Evolutionary conservation across 2,113 vertebrate species (phyloP), one percentile per base, ranked within the genome.

Genomic region (Chaenogobius annularis): DNA sequence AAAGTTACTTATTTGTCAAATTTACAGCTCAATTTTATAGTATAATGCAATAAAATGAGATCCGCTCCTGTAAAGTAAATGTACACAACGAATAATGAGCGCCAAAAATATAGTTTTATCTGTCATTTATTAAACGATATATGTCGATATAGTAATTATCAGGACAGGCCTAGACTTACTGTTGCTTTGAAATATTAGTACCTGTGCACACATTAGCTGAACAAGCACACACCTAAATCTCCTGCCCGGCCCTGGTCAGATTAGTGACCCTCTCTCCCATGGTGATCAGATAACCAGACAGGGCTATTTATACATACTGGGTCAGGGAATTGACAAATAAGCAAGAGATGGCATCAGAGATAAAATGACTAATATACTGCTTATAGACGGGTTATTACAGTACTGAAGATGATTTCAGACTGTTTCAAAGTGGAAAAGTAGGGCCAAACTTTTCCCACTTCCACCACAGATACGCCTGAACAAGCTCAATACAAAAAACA

Each of bases 251-350:
- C 70, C 55, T 67, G 83, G 73, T 87, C 75, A 81, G 91, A 91
- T 92, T 92, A 92, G 78, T 46, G 69, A 85, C 86, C 68, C 84
- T 87, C 84, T 88, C 84, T 86, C 84, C 77, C 82, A 87, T 90
- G 81, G 79, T 83, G 85, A 88, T 89, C 88, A 91, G 85, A 90
- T 92, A 88, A 89, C 92, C 87, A 87, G 83, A 73, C 6, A 73
- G 65, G 79, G 79, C 87, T 93, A 93, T 93, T 91, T 91, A 88
- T 90, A 92, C 74, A 80, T 73, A 83, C 77, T 79, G 80, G 90
- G 87, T 92, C 90, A 93, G 78, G 67, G 83, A 80, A 44, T 23
- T 79, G 73, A 75, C 66, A 70, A 50, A 78, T 72, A 78, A 75
- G 83, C 78, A 76, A 79, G 62, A 54, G 64, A 62, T 71, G 67